These are phyloP conservation scores for Naja naja DNA, from an alignment of 2,113 vertebrate species.

Conservation along the genomic window DNA sequence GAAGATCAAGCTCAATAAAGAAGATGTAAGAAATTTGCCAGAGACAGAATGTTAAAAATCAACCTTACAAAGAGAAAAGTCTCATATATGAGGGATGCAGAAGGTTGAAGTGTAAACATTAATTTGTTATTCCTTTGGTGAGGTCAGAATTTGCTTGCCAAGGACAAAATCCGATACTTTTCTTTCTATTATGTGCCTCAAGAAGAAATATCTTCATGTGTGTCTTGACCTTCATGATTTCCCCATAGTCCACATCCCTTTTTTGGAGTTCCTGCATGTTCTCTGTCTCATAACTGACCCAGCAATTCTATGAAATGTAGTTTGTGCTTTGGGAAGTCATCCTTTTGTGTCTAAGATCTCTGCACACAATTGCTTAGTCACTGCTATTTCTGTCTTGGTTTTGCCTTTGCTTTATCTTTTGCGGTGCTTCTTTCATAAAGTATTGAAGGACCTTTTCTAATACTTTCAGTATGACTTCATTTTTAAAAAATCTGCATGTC, in stretches of 20 bases:
- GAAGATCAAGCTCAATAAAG: not conserved
- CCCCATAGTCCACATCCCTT: not conserved
- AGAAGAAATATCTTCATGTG: conserved; percentile 22
- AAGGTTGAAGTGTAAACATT: not conserved
- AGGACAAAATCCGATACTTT: not conserved
- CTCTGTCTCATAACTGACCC: conserved; percentile 13
- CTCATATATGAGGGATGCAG: not conserved
- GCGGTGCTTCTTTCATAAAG: conserved; percentile 49
- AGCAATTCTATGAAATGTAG: conserved; percentile 6
- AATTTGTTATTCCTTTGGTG: not conserved
- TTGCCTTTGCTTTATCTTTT: conserved; percentile 45
- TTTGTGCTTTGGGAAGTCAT: conserved; percentile 32
- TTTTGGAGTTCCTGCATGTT: conserved; percentile 22
- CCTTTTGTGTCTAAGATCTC: conserved; percentile 46
- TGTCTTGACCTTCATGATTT: conserved; percentile 24
- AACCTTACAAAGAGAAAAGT: not conserved
- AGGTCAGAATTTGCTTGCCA: not conserved
- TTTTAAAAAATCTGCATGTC: conserved; percentile 43
- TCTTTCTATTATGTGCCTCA: not conserved
- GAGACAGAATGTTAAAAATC: conserved; percentile 5
- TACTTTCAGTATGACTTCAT: conserved; percentile 17
- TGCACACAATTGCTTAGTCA: conserved; percentile 44
- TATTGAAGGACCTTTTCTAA: conserved; percentile 35
- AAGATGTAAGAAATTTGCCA: not conserved
- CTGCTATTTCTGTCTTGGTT: conserved; percentile 42